A percentile compares a stretch with the other conserved stretches of the same genome.
Evolutionary conservation across 2,113 vertebrate species (phyloP).

Genomic region (Irena cyanogastra): DNA sequence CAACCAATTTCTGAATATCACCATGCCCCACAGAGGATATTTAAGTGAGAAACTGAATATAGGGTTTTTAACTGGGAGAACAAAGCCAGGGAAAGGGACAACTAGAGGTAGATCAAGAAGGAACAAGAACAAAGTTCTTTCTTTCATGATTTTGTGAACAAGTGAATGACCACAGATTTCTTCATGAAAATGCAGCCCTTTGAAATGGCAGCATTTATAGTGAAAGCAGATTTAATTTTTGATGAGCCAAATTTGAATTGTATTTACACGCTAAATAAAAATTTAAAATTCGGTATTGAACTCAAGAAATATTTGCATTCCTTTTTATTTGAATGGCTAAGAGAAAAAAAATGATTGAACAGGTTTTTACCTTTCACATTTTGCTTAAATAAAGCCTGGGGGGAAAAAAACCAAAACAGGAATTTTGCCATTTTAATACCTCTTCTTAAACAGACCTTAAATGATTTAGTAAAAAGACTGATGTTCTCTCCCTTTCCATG

Average conservation of each 20-base stretch:
- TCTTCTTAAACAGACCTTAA: not conserved
- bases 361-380: not conserved
- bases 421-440: not conserved
- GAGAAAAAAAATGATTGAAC: not conserved
- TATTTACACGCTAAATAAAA: not conserved
- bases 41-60: too few species aligned
- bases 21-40: not conserved
- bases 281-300: not conserved
- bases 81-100: too few species aligned
- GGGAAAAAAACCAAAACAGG: not conserved
- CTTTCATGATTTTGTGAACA: not conserved
- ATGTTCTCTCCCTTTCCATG: not conserved
- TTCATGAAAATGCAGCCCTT: not conserved
- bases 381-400: not conserved
- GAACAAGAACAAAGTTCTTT: not conserved
- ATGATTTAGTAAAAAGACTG: not conserved
- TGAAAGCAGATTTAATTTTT: not conserved
- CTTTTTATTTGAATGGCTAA: not conserved
- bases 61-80: too few species aligned
- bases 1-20: not conserved
- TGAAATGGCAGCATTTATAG: not conserved
- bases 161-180: not conserved
- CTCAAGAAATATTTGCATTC: not conserved
- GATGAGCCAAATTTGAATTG: not conserved
- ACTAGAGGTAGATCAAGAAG: too few species aligned